phyloP scores from a whole-genome alignment of 2,797 vertebrate genomes.

The Anolis apletophallus region DNA sequence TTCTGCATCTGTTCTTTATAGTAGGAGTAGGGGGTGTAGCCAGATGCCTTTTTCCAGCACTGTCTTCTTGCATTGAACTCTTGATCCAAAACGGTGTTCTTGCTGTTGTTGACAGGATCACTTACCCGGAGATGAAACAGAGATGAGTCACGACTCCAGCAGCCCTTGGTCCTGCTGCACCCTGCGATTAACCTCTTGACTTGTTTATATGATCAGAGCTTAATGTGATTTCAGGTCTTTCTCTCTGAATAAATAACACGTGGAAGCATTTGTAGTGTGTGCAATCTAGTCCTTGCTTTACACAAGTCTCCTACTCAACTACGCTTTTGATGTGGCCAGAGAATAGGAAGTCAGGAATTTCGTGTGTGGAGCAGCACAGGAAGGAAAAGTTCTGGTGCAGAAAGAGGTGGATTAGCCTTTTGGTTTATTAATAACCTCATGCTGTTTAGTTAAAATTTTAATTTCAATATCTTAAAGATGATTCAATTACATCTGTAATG shows the following conservation, averaged over 20 bases:
- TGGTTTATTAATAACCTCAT: neutral
- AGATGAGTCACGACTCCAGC: neutral
- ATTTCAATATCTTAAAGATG: neutral
- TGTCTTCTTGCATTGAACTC: neutral
- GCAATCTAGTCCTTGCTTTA: neutral
- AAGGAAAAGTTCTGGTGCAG: neutral
- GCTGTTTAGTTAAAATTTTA: neutral
- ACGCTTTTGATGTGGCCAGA: neutral
- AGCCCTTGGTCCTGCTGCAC: neutral
- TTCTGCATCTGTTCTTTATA: neutral
- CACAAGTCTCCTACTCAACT: neutral
- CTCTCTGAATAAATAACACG: neutral
- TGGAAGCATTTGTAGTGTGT: neutral
- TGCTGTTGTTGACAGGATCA: neutral
- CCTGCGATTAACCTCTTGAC: constrained; percentile 10
- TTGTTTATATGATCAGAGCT: neutral
- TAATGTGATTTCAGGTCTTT: neutral
- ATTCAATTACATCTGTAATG: neutral
- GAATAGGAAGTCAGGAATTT: neutral
- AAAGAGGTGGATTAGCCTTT: neutral
- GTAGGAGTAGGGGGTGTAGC: too few relatives aligned
- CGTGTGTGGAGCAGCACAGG: neutral
- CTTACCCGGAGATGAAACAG: neutral
- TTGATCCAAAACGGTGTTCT: neutral
- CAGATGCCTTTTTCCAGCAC: neutral